Evolutionary conservation across 1,140 invertebrate species (phyloP).

Genomic region (Ceratitis capitata): DNA sequence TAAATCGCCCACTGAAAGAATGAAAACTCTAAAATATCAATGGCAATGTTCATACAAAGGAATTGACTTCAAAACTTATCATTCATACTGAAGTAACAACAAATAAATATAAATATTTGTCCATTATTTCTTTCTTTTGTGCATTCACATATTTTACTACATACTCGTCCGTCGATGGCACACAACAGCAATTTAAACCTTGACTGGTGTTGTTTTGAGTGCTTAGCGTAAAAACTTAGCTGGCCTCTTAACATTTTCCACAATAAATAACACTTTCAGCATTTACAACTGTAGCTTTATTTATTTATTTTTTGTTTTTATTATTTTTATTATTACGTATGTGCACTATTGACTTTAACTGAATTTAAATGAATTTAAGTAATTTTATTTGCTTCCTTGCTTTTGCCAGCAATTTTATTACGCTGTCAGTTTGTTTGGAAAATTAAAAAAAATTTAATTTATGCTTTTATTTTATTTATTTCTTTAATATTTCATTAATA

Average conservation of each 20-base stretch:
- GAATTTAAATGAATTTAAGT: background rate
- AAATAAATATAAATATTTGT: background rate
- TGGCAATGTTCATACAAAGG: too few species aligned
- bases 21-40: too few species aligned
- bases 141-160: background rate
- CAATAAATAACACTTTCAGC: conserved; percentile 5
- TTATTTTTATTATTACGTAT: background rate
- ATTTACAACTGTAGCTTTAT: background rate
- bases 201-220: conserved; percentile 19
- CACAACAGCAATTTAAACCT: conserved; percentile 6
- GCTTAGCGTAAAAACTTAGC: conserved; percentile 16
- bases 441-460: background rate
- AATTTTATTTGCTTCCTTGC: background rate
- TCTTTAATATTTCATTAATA: background rate
- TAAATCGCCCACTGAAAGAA: too few species aligned
- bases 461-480: background rate
- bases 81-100: too few species aligned
- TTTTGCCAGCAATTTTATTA: background rate
- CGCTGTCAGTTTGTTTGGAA: background rate
- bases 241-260: conserved; percentile 25
- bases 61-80: too few species aligned
- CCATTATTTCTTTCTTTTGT: background rate
- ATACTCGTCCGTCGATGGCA: conserved; percentile 16
- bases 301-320: background rate
- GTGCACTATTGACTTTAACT: too few species aligned